A percentile compares a stretch with the other conserved stretches of the same genome.
Conservation (phyloP, 2,113 vertebrate genomes). For the Terrapene triunguis region DNA sequence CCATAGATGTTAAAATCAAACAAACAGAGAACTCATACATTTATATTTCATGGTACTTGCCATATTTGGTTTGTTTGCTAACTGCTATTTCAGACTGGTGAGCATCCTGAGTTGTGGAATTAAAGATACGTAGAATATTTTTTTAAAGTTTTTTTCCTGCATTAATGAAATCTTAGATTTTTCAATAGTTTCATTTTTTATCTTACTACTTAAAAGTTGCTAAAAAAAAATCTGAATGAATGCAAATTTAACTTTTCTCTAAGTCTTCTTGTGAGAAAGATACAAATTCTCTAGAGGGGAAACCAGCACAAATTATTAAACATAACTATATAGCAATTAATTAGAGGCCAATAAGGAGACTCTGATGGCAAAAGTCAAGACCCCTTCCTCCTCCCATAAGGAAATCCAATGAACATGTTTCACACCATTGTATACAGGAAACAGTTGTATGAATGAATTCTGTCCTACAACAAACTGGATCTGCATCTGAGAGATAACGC, state of each 20-base stretch:
- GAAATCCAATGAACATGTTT: conserved; percentile 7
- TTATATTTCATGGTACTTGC: neutral
- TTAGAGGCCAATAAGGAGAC: neutral
- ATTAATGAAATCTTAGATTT: neutral
- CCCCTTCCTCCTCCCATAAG: neutral
- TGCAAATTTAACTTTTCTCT: neutral
- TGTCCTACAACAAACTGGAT: neutral
- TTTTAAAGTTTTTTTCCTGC: rapidly evolving
- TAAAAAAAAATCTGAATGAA: neutral
- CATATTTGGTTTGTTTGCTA: neutral
- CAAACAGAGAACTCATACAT: neutral
- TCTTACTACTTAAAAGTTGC: neutral
- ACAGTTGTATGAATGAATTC: neutral
- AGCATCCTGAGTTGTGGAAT: neutral
- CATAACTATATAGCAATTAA: neutral
- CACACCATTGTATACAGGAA: neutral
- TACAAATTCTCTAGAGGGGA: neutral
- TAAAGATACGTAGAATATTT: too few relatives aligned
- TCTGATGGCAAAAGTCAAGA: neutral
- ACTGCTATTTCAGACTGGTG: neutral
- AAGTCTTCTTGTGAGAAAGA: neutral
- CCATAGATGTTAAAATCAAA: neutral
- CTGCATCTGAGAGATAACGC: neutral
- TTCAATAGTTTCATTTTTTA: neutral
- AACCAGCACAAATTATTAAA: neutral